Evolutionary conservation across 2,888 invertebrate species (phyloP).

Genomic region (Chrysomela aeneicollis): DNA sequence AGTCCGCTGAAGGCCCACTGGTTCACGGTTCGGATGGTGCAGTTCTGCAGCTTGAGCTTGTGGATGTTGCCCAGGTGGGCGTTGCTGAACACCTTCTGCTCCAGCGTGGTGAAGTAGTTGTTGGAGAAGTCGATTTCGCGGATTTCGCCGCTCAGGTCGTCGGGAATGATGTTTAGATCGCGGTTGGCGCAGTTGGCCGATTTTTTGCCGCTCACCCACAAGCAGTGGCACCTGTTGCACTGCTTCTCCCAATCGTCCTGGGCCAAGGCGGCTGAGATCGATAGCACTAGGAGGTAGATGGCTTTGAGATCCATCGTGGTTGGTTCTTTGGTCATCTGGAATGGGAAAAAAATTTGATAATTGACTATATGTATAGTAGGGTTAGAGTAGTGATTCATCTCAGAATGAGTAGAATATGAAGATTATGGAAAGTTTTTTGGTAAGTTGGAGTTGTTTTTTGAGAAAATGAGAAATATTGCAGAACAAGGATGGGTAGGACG

Average conservation of each 20-base stretch:
- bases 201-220: conserved; percentile 86
- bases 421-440: too few relatives aligned
- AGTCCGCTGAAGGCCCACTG: conserved; percentile 79
- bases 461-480: too few relatives aligned
- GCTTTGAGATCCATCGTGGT: conserved; percentile 35
- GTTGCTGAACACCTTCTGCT: conserved; percentile 72
- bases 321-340: conserved; percentile 9
- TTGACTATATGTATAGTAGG: too few relatives aligned
- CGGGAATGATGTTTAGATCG: conserved; percentile 72
- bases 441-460: too few relatives aligned
- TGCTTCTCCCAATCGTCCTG: conserved; percentile 67
- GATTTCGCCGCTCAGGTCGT: conserved; percentile 74
- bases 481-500: too few relatives aligned
- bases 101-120: conserved; percentile 73
- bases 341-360: neutral
- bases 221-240: conserved; percentile 76
- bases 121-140: conserved; percentile 77
- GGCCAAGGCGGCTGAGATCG: conserved; percentile 55
- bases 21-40: conserved; percentile 76
- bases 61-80: conserved; percentile 81
- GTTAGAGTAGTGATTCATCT: too few relatives aligned
- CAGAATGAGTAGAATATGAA: too few relatives aligned
- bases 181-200: conserved; percentile 77
- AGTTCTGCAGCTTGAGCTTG: conserved; percentile 78
- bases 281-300: conserved; percentile 30